Conservation (phyloP, 2,797 vertebrate species). For the Siniperca undulata region DNA sequence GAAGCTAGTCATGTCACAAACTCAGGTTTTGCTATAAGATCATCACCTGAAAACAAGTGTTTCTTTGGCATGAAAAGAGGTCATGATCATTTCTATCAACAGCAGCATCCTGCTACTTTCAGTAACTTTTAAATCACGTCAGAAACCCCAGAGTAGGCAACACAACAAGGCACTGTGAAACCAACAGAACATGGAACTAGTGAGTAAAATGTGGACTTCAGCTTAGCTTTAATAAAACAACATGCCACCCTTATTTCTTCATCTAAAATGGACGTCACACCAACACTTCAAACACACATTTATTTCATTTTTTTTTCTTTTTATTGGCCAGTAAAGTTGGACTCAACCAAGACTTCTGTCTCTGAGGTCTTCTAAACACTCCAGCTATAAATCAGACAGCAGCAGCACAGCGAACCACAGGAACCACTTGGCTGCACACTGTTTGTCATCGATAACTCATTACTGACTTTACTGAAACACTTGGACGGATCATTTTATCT, state of each 20-base stretch:
- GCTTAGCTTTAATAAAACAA: not conserved
- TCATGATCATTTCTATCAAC: too few species aligned
- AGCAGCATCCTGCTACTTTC: not conserved
- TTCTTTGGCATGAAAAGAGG: not conserved
- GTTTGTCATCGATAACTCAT: conserved; percentile 16
- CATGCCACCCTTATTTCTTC: not conserved
- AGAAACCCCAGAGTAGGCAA: not conserved
- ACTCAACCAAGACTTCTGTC: not conserved
- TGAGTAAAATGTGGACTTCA: too few species aligned
- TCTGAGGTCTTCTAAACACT: conserved; percentile 13
- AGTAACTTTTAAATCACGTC: too few species aligned
- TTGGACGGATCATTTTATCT: not conserved
- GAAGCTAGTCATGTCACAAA: too few species aligned
- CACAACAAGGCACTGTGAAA: too few species aligned
- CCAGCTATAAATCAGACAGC: conserved; percentile 11
- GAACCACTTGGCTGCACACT: conserved; percentile 11
- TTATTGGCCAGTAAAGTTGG: not conserved
- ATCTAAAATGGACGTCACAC: not conserved
- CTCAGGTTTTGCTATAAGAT: not conserved
- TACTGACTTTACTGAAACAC: not conserved
- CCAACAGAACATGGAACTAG: not conserved
- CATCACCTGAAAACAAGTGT: not conserved
- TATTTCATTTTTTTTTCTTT: not conserved
- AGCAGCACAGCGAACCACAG: conserved; percentile 25
- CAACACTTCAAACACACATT: not conserved